Base-by-base conservation (phyloP, 2,113 vertebrate species). In the Trematocara macrostoma region DNA sequence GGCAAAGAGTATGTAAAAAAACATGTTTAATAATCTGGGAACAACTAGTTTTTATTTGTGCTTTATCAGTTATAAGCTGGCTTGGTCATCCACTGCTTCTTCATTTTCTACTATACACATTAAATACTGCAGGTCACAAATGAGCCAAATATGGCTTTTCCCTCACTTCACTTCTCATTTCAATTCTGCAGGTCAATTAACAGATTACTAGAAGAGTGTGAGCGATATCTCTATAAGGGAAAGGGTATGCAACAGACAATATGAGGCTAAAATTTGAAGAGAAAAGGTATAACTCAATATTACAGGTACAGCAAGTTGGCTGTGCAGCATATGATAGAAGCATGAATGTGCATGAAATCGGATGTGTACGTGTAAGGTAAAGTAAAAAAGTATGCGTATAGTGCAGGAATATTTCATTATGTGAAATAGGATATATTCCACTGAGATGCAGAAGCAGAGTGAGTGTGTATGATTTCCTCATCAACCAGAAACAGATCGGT, bases 261-360 rank as follows among this genome's bases (percentile, higher is more conserved):
- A 23, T 34, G 56, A 38, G 23, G 59, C 18, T 31, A 61, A 26
- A 29, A 11, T 40, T 79, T 40, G 51, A 89, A 59, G 3, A 81
- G 5, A 52, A 86, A 85, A 59, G 81, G 82, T 93, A 78, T 83
- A 85, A 79, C 89, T 92, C 85, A 88, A 89, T 90, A 88, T 83
- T 84, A 35, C 82, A 61, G 42, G 8, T 81, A 34, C 31, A 69
- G 59, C n/a, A 23, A 14, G 10, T 4, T 76, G 16, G 4, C 84
- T 64, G 78, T 40, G 40, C 10, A 8, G 49, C 59, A 14, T 55
- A 2, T n/a, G 6, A 20, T 5, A 64, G 6, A 64, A 20, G 18
- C 18, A 38, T 78, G 10, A 2, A 53, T 78, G 38, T 74, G 64
- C 31, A 15, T 51, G 35, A 53, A 11, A 8, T 26, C 1, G 1